Percentiles rank a stretch among this genome's conserved stretches.
Conservation (phyloP, 2,888 invertebrate species). For the Trachelus iudaicus region DNA sequence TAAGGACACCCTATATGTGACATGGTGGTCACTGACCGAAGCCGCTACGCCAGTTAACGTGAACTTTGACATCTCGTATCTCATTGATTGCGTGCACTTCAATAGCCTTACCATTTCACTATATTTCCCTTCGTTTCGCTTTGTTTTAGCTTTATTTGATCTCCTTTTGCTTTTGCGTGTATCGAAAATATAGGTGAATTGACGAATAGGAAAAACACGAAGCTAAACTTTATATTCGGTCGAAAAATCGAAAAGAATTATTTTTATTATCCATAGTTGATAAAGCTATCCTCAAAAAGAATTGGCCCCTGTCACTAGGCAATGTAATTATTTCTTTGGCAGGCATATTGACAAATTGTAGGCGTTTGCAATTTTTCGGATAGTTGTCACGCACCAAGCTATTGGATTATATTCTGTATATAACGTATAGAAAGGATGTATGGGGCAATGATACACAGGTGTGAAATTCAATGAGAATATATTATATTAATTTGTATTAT, state of each 20-base stretch:
- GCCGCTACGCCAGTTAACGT: constrained; percentile 14
- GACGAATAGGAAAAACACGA: neutral
- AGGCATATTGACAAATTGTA: neutral
- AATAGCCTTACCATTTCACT: neutral
- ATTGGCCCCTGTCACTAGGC: neutral
- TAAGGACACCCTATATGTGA: constrained; percentile 7
- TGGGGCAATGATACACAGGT: neutral
- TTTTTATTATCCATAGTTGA: neutral
- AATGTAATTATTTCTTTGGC: neutral
- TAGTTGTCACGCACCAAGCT: neutral
- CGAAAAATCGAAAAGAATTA: neutral
- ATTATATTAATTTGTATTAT: neutral
- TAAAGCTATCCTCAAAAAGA: neutral
- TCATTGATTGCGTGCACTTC: constrained; percentile 16
- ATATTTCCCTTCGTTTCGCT: neutral
- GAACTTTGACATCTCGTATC: constrained; percentile 21
- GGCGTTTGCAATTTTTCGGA: neutral
- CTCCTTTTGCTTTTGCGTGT: neutral
- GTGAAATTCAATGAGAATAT: neutral
- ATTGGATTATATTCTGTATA: neutral
- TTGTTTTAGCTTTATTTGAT: neutral
- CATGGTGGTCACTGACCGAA: constrained; percentile 23
- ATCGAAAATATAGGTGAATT: neutral
- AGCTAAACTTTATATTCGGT: neutral
- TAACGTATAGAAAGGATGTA: too few species aligned